phyloP scores from a whole-genome alignment of 2,797 vertebrate genomes.

The Neomorphus geoffroyi region DNA sequence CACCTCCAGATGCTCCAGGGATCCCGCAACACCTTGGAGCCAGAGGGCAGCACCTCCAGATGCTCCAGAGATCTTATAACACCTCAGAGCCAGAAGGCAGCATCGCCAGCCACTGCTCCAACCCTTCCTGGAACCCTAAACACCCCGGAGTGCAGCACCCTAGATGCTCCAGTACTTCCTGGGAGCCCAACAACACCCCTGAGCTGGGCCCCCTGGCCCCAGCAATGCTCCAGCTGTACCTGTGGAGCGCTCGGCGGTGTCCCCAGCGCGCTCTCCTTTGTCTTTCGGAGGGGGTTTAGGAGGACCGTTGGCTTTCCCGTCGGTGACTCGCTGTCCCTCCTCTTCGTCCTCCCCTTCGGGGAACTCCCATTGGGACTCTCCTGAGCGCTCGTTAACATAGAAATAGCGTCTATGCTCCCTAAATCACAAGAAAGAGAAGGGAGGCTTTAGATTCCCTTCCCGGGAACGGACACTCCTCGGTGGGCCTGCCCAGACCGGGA shows the following conservation, averaged over 20 bases:
- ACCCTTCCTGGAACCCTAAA: accelerated
- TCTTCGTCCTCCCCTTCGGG: slow-evolving; percentile 89
- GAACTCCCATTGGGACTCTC: slow-evolving; percentile 97
- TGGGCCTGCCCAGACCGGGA: slow-evolving; percentile 77
- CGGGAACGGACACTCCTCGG: slow-evolving; percentile 66
- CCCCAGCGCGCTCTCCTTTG: slow-evolving; percentile 75
- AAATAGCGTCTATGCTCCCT: slow-evolving; percentile 99
- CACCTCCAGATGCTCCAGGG: too few relatives aligned
- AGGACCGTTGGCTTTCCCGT: slow-evolving; percentile 73
- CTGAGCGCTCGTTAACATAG: slow-evolving; percentile 97
- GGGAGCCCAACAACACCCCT: neutral
- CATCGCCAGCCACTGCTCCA: neutral
- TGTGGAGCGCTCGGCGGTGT: slow-evolving; percentile 61
- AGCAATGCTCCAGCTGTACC: neutral
- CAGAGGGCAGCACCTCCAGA: too few relatives aligned
- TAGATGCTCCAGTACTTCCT: neutral
- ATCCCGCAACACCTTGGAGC: too few relatives aligned
- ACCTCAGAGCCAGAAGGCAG: too few relatives aligned
- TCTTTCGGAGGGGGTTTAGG: slow-evolving; percentile 75
- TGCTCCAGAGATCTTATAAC: too few relatives aligned
- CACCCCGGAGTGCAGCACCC: accelerated
- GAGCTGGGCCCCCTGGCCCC: too few relatives aligned
- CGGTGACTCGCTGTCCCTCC: slow-evolving; percentile 64
- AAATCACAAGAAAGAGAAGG: slow-evolving; percentile 94
- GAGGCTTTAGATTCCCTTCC: slow-evolving; percentile 71